Evolutionary conservation across 2,113 vertebrate genomes (phyloP).

Genomic region (Thamnaconus septentrionalis): DNA sequence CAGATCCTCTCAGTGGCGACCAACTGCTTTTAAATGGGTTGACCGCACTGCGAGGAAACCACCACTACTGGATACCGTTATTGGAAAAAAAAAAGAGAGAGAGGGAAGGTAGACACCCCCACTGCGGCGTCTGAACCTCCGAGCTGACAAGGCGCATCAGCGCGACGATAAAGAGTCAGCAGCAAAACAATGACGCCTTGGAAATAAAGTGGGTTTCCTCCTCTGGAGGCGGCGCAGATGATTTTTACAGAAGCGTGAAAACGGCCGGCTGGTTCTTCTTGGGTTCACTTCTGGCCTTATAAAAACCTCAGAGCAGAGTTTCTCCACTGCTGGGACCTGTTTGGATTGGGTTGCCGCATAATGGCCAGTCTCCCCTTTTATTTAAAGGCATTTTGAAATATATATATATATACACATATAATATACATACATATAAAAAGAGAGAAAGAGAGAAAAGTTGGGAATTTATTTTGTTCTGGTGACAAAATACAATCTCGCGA

Average conservation of each 20-base stretch:
- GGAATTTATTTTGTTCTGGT: too few species aligned
- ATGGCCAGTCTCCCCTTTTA: too few species aligned
- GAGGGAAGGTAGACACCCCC: slow-evolving; percentile 6
- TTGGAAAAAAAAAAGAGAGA: slow-evolving; percentile 6
- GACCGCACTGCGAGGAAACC: slow-evolving; percentile 29
- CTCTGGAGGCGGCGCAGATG: slow-evolving; percentile 24
- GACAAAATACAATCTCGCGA: slow-evolving; percentile 13
- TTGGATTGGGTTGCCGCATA: slow-evolving; percentile 26
- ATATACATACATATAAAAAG: too few species aligned
- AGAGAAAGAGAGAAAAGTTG: too few species aligned
- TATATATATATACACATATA: too few species aligned
- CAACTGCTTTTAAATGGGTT: slow-evolving; percentile 36
- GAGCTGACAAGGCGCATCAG: slow-evolving; percentile 20
- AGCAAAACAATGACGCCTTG: slow-evolving; percentile 17
- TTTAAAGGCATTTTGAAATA: too few species aligned
- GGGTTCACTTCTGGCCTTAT: slow-evolving; percentile 48
- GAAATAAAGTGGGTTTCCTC: slow-evolving; percentile 24
- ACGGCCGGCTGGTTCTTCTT: slow-evolving; percentile 40
- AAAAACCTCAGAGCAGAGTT: slow-evolving; percentile 42
- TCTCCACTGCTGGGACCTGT: slow-evolving; percentile 1
- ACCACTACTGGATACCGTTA: slow-evolving; percentile 18
- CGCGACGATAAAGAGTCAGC: slow-evolving; percentile 12
- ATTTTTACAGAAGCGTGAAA: slow-evolving; percentile 41
- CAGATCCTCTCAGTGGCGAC: slow-evolving; percentile 21
- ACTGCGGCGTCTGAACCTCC: slow-evolving; percentile 19